Percentiles rank a stretch among this genome's conserved stretches.
phyloP scores from a whole-genome alignment of 1,140 invertebrate genomes.

The Rhopalosiphum maidis region DNA sequence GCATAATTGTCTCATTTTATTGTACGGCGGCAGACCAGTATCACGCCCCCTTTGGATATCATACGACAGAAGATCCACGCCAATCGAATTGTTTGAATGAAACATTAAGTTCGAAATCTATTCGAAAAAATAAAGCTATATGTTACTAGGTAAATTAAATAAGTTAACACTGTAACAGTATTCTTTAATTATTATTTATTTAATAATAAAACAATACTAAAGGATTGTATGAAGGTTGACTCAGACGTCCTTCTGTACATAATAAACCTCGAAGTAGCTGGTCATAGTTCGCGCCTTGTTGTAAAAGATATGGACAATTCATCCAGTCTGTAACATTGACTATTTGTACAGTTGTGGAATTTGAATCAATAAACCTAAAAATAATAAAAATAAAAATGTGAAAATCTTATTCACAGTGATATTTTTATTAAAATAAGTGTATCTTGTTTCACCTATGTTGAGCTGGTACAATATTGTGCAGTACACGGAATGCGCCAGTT shows the following conservation, averaged over 20 bases:
- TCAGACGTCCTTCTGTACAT: neutral
- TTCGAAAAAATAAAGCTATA: neutral
- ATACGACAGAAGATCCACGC: conserved; percentile 84
- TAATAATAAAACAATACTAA: neutral
- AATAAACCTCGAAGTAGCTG: neutral
- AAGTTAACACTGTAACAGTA: neutral
- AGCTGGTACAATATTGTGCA: conserved; percentile 28
- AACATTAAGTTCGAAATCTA: conserved; percentile 62
- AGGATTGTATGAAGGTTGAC: conserved; percentile 47
- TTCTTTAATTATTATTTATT: neutral
- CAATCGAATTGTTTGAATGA: conserved; percentile 74
- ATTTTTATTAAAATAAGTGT: neutral
- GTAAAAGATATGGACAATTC: neutral
- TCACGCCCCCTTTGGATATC: conserved; percentile 90
- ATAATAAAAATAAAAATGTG: neutral
- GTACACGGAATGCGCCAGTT: conserved; percentile 30
- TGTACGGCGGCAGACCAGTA: conserved; percentile 84
- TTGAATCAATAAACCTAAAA: conserved; percentile 12
- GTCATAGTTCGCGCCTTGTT: neutral
- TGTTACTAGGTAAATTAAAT: neutral
- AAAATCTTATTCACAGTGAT: neutral
- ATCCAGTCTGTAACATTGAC: conserved; percentile 34
- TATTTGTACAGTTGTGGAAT: neutral
- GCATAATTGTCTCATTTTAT: conserved; percentile 78
- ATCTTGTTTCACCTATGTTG: neutral